phyloP scores from a whole-genome alignment of 2,113 vertebrate genomes.

The Proterorhinus semilunaris region DNA sequence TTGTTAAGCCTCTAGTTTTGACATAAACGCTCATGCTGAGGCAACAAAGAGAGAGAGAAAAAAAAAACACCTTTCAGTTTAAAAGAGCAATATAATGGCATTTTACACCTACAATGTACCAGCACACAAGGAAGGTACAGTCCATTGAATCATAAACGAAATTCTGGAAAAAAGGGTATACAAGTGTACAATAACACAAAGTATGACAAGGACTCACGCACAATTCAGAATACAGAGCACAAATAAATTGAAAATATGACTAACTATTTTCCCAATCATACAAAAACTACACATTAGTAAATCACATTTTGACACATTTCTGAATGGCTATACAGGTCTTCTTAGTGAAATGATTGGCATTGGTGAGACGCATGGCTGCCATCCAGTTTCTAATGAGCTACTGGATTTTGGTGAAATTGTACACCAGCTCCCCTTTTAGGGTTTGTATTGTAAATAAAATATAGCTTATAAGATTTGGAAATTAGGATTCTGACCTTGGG shows the following conservation, averaged over 20 bases:
- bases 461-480: slow-evolving; percentile 5
- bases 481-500: not conserved
- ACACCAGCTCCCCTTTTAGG: not conserved
- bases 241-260: not conserved
- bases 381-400: not conserved
- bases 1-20: slow-evolving; percentile 24
- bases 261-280: not conserved
- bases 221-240: slow-evolving; percentile 1
- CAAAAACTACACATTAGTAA: too few relatives aligned
- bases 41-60: not conserved
- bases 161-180: slow-evolving; percentile 15
- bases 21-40: not conserved
- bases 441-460: not conserved
- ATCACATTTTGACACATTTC: too few relatives aligned
- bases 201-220: slow-evolving; percentile 35
- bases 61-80: slow-evolving; percentile 25
- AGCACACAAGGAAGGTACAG: slow-evolving; percentile 29
- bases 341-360: not conserved
- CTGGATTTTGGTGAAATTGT: not conserved
- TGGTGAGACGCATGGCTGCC: not conserved
- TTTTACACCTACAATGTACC: slow-evolving; percentile 27
- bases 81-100: slow-evolving; percentile 18
- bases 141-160: slow-evolving; percentile 23
- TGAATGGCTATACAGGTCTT: too few relatives aligned
- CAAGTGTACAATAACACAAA: slow-evolving; percentile 10